phyloP scores from a whole-genome alignment of 2,113 vertebrate species.

The Candoia aspera region DNA sequence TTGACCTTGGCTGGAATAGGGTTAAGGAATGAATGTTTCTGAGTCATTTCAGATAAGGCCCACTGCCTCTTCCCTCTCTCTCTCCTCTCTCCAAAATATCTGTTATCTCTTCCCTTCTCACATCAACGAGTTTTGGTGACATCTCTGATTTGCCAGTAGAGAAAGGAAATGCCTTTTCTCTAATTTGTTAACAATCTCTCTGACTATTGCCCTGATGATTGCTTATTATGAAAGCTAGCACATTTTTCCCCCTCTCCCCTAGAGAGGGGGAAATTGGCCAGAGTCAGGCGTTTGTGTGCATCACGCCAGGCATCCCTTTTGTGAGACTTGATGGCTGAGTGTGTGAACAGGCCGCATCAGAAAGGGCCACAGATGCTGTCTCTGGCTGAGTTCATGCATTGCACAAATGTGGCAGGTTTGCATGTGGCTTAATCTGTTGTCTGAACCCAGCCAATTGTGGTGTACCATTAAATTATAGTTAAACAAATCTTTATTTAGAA shows the following conservation, averaged over 20 bases:
- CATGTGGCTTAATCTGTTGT: not conserved
- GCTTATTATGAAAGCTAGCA: not conserved
- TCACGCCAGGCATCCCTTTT: not conserved
- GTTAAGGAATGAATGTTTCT: slow-evolving; percentile 73
- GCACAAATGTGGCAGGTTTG: not conserved
- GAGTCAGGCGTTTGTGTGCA: not conserved
- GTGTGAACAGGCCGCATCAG: too few relatives aligned
- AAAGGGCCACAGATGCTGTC: not conserved
- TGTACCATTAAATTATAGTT: not conserved
- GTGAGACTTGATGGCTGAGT: not conserved
- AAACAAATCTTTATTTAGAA: not conserved
- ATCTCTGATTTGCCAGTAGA: slow-evolving; percentile 59
- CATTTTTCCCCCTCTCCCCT: not conserved
- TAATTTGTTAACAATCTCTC: slow-evolving; percentile 57
- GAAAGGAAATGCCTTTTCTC: slow-evolving; percentile 62
- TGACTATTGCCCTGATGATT: not conserved
- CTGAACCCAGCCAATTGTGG: not conserved
- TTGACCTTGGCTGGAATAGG: slow-evolving; percentile 73
- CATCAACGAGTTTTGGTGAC: slow-evolving; percentile 72
- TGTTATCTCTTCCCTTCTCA: slow-evolving; percentile 68
- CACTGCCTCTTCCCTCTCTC: slow-evolving; percentile 30
- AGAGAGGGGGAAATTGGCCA: not conserved
- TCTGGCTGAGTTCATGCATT: not conserved
- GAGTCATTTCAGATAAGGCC: slow-evolving; percentile 71
- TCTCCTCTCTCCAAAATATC: slow-evolving; percentile 61